A percentile compares a stretch with the other conserved stretches of the same genome.
phyloP scores from a whole-genome alignment of 1,140 invertebrate genomes.

The Streblospio benedicti region DNA sequence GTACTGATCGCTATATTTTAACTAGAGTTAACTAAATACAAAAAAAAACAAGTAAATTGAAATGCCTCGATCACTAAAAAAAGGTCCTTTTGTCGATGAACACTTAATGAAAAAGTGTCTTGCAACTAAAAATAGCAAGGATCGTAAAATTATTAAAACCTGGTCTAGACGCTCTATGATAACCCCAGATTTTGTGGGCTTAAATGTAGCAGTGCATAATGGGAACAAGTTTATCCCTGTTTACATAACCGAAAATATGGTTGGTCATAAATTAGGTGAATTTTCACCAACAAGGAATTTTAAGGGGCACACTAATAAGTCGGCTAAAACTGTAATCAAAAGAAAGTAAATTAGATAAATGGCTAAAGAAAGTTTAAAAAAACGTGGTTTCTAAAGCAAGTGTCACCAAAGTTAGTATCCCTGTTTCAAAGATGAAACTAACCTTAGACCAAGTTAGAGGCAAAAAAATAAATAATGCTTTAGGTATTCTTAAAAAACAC shows the following conservation, averaged over 20 bases:
- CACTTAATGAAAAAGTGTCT: slow-evolving; percentile 6
- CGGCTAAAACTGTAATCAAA: slow-evolving; percentile 13
- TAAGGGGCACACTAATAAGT: slow-evolving; percentile 22
- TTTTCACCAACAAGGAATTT: slow-evolving; percentile 23
- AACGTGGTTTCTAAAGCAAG: neutral
- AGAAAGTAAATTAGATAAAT: slow-evolving; percentile 18
- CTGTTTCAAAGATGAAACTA: slow-evolving; percentile 14
- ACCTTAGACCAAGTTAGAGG: slow-evolving; percentile 15
- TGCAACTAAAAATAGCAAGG: neutral
- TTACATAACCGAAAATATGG: slow-evolving; percentile 24
- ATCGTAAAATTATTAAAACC: slow-evolving; percentile 21
- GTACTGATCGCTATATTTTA: neutral
- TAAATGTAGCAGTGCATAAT: slow-evolving; percentile 24
- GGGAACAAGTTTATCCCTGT: slow-evolving; percentile 23
- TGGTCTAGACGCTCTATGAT: slow-evolving; percentile 25
- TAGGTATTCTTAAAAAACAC: slow-evolving; percentile 13
- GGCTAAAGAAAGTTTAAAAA: neutral
- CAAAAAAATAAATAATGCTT: slow-evolving; percentile 11
- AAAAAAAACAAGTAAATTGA: neutral
- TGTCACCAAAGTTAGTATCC: slow-evolving; percentile 5
- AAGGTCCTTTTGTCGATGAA: slow-evolving; percentile 13
- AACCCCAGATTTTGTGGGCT: slow-evolving; percentile 22
- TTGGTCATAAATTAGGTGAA: slow-evolving; percentile 28
- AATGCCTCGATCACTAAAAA: slow-evolving; percentile 16
- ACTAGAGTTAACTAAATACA: neutral